Percentiles rank a stretch among this genome's conserved stretches.
Conservation (phyloP, 1,140 invertebrate species). For the Lanistes nyassanus region DNA sequence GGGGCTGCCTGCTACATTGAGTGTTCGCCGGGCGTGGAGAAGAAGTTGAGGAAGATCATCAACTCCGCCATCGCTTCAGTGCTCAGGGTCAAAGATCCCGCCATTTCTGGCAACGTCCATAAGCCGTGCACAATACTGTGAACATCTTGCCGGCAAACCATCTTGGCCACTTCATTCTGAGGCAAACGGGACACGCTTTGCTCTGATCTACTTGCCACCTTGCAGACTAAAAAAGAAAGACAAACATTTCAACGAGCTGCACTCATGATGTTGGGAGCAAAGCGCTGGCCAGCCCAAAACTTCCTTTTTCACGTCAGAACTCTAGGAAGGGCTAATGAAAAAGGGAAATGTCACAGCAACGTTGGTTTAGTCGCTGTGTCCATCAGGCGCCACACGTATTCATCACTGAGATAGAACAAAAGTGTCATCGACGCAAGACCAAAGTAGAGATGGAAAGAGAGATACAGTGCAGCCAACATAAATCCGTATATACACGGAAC, state of each 20-base stretch:
- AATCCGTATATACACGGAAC: no score
- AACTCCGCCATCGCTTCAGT: constrained; percentile 48
- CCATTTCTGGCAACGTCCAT: neutral
- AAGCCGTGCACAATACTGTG: constrained; percentile 16
- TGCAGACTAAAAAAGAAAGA: neutral
- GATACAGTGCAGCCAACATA: no score
- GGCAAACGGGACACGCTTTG: neutral
- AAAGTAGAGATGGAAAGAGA: no score
- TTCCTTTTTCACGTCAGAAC: neutral
- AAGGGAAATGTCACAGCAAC: no score
- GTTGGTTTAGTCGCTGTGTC: no score
- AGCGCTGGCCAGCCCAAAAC: neutral
- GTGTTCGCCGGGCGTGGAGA: constrained; percentile 67
- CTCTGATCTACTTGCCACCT: neutral
- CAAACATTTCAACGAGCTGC: neutral
- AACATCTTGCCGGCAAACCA: neutral
- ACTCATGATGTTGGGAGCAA: neutral
- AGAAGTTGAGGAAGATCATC: constrained; percentile 41
- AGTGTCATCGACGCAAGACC: no score
- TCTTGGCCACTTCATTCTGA: neutral
- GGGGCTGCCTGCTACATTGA: constrained; percentile 49
- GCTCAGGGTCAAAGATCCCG: constrained; percentile 21
- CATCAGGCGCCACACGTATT: no score
- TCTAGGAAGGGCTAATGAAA: no score
- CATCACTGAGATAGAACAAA: no score